Conservation (phyloP, 1,140 invertebrate species). For the Trachelipus rathkii region DNA sequence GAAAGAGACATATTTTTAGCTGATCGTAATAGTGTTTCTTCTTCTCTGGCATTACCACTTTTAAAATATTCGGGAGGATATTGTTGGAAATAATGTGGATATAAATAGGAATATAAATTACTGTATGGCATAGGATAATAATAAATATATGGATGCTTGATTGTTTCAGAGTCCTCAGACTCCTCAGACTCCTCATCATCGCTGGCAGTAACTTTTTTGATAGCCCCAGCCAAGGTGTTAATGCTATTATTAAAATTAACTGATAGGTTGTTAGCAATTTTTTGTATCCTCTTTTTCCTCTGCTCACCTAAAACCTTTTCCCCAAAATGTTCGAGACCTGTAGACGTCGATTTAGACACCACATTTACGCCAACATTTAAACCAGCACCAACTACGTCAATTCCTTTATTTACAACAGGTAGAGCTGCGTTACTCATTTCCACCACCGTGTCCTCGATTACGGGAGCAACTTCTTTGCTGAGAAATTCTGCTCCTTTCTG, state of each 20-base stretch:
- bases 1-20: not conserved
- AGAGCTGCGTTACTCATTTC: constrained; percentile 32
- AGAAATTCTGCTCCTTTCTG: constrained; percentile 28
- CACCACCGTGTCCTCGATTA: constrained; percentile 31
- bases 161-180: not conserved
- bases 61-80: constrained; percentile 8
- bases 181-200: constrained; percentile 8
- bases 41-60: not conserved
- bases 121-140: not conserved
- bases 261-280: constrained; percentile 31
- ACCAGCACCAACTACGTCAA: constrained; percentile 30
- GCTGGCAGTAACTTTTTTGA: constrained; percentile 26
- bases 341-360: constrained; percentile 29
- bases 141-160: not conserved
- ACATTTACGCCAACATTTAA: constrained; percentile 27
- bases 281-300: constrained; percentile 33
- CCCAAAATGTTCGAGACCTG: constrained; percentile 30
- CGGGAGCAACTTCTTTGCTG: constrained; percentile 21
- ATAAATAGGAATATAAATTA: not conserved
- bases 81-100: not conserved
- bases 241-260: constrained; percentile 26
- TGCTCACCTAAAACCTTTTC: constrained; percentile 26
- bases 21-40: too few relatives aligned
- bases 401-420: constrained; percentile 34
- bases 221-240: constrained; percentile 32